phyloP scores from a whole-genome alignment of 2,113 vertebrate genomes.

The Eublepharis macularius region DNA sequence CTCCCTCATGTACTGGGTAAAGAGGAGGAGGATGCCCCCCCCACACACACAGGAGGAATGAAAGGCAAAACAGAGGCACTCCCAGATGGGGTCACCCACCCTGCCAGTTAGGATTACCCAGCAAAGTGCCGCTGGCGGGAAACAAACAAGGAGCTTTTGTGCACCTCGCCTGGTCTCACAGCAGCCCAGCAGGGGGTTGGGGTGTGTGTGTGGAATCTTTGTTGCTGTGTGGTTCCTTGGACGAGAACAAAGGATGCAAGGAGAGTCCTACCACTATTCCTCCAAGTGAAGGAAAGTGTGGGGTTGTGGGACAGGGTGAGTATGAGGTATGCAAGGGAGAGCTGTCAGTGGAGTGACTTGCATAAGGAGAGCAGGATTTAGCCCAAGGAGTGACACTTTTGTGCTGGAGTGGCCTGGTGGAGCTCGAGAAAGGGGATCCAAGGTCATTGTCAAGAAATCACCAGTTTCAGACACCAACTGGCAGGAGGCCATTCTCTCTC shows the following conservation, averaged over 20 bases:
- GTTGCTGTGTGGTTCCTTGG: constrained; percentile 11
- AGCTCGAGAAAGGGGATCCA: background rate
- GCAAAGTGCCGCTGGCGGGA: constrained; percentile 29
- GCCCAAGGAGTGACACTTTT: background rate
- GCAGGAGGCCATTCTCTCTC: background rate
- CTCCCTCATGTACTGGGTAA: background rate
- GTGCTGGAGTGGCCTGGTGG: background rate
- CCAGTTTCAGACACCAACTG: background rate
- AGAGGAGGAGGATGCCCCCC: background rate
- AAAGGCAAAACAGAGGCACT: constrained; percentile 20
- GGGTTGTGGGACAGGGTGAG: background rate
- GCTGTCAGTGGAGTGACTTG: background rate
- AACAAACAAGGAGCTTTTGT: constrained; percentile 27
- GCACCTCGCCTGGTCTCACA: constrained; percentile 7
- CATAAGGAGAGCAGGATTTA: background rate
- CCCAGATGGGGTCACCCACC: constrained; percentile 33
- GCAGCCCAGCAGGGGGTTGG: constrained; percentile 12
- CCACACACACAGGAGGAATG: background rate
- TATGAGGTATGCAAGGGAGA: background rate
- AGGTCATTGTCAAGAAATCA: background rate
- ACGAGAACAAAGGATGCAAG: constrained; percentile 1
- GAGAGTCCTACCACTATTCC: background rate
- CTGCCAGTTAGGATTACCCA: constrained; percentile 40
- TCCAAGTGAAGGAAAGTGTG: background rate
- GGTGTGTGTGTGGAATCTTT: background rate